Percentiles rank a stretch among this genome's conserved stretches.
phyloP scores from a whole-genome alignment of 2,797 vertebrate species.

The Coregonus sp. region DNA sequence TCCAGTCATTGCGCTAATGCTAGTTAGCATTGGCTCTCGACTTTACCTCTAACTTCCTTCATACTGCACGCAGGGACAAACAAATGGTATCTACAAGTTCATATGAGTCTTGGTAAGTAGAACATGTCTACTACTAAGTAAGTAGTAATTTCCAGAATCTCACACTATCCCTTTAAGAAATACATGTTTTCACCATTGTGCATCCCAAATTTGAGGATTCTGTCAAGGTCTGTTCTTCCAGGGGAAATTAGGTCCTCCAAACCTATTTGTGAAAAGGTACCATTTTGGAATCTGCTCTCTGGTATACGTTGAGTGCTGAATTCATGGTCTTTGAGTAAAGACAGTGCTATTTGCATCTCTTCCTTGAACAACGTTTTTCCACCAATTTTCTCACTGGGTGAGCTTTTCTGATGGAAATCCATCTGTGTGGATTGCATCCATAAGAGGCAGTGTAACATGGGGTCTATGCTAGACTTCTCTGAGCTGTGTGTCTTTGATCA shows the following conservation, averaged over 20 bases:
- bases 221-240: neutral
- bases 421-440: constrained; percentile 34
- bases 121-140: too few species aligned
- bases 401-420: constrained; percentile 29
- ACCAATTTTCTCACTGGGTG: constrained; percentile 35
- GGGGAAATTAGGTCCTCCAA: neutral
- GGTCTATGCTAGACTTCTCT: constrained; percentile 33
- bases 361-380: constrained; percentile 18
- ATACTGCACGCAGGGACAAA: too few species aligned
- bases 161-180: too few species aligned
- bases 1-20: too few species aligned
- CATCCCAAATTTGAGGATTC: neutral
- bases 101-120: too few species aligned
- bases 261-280: neutral
- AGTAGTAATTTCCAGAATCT: too few species aligned
- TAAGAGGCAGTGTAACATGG: constrained; percentile 22
- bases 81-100: too few species aligned
- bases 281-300: neutral
- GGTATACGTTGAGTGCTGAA: constrained; percentile 3
- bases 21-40: too few species aligned
- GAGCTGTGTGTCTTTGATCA: constrained; percentile 56
- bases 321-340: neutral
- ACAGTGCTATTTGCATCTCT: constrained; percentile 14
- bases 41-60: too few species aligned
- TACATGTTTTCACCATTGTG: too few species aligned